Evolutionary conservation across 2,888 invertebrate genomes (phyloP), one percentile per base, ranked within the genome.

Genomic region (Dryomyza anilis): DNA sequence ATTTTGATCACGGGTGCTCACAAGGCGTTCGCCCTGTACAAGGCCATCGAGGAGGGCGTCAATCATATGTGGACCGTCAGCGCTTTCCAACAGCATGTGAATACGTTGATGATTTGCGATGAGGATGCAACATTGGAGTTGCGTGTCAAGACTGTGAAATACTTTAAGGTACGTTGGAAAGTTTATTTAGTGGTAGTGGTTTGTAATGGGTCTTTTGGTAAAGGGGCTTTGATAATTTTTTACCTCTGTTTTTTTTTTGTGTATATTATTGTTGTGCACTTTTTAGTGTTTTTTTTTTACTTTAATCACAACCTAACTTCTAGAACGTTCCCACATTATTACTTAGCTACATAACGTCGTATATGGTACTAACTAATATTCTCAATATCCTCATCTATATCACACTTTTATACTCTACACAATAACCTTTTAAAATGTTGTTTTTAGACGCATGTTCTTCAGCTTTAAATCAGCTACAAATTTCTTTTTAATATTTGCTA

Each of bases 41-140:
- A 97, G 85, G 98, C 98, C 10, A 94, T 99, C 76, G 99, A 99
- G 85, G 96, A 98, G 83, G 98, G 98, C 63, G 91, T 99, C 12
- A 98, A 95, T 86, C 98, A 99, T 85, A 99, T 99, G 98, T 99
- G 98, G 97, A 99, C 99, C 0, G 98, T 98, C 46, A 97, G 96
- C 50, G 98, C 98, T 58, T 97, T 99, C 86, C 98, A 97, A 84
- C 95, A 95, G 83, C 98, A 99, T 85, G 90, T 92, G 55, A 89
- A 91, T 77, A 91, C 97, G 29, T 86, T 97, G 65, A 96, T 98
- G 87, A 88, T 99, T 69, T 97, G 96, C 83, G 98, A 99, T 84
- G 98, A 99, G 85, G 95, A 94, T 84, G 98, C 99, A 69, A 99
- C 99, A 45, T 85, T 95, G 72, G 98, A 99, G 85, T 87, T 99